Conservation (phyloP, 2,888 invertebrate species). For the Harpalus rubripes region DNA sequence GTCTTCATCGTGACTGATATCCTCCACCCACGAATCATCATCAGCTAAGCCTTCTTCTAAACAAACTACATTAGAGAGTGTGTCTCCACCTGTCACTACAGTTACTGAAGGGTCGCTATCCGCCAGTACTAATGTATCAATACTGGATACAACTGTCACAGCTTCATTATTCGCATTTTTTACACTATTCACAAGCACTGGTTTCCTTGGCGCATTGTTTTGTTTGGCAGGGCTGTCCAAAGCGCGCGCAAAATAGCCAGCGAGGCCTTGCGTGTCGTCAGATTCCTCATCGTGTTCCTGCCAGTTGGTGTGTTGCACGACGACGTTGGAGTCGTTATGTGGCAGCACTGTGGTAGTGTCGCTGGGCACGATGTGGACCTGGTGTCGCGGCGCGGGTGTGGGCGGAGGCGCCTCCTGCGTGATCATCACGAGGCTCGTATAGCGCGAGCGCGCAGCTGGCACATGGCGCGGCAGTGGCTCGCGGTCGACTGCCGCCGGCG, state of each 20-base stretch:
- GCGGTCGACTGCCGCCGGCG: slow-evolving; percentile 76
- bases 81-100: slow-evolving; percentile 85
- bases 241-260: slow-evolving; percentile 77
- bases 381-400: slow-evolving; percentile 76
- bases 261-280: slow-evolving; percentile 69
- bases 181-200: slow-evolving; percentile 67
- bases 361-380: slow-evolving; percentile 87
- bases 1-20: slow-evolving; percentile 89
- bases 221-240: slow-evolving; percentile 73
- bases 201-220: slow-evolving; percentile 69
- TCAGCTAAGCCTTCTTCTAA: slow-evolving; percentile 93
- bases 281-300: slow-evolving; percentile 77
- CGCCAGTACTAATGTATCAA: slow-evolving; percentile 71
- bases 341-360: slow-evolving; percentile 87
- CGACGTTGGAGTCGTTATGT: slow-evolving; percentile 77
- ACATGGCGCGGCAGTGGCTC: slow-evolving; percentile 68
- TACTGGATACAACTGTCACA: slow-evolving; percentile 66
- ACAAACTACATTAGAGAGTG: slow-evolving; percentile 85
- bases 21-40: slow-evolving; percentile 95
- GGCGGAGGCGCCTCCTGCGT: slow-evolving; percentile 83
- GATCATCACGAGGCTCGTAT: slow-evolving; percentile 94
- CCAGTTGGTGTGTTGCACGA: slow-evolving; percentile 84
- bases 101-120: slow-evolving; percentile 77
- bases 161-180: slow-evolving; percentile 67
- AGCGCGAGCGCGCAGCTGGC: slow-evolving; percentile 82